Evolutionary conservation across 2,888 invertebrate genomes (phyloP).

Genomic region (Andrena marginata): DNA sequence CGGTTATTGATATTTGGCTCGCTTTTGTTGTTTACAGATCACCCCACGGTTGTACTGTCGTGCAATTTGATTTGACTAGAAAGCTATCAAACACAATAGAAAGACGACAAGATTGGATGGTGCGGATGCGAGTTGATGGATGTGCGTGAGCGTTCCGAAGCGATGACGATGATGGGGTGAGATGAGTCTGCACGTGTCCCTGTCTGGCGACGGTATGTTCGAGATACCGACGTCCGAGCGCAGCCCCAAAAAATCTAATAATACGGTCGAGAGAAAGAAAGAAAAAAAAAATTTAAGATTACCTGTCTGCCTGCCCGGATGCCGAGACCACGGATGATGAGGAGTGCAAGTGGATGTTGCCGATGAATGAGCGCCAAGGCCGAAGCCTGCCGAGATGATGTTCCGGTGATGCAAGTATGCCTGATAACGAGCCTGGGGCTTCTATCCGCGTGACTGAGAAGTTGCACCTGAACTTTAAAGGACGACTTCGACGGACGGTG

Average conservation of each 20-base stretch:
- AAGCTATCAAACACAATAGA: conserved; percentile 84
- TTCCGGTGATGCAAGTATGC: conserved; percentile 74
- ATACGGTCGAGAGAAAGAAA: conserved; percentile 60
- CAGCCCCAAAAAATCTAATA: conserved; percentile 58
- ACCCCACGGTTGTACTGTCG: conserved; percentile 83
- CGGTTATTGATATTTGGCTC: conserved; percentile 78
- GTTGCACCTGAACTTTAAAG: conserved; percentile 59
- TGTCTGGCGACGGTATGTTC: conserved; percentile 76
- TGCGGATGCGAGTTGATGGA: conserved; percentile 84
- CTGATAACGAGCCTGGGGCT: conserved; percentile 70
- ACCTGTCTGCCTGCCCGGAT: conserved; percentile 73
- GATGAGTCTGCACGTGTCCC: conserved; percentile 81
- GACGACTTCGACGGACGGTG: conserved; percentile 70
- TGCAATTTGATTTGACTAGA: conserved; percentile 84
- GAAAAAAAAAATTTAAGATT: conserved; percentile 50
- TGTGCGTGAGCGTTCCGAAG: conserved; percentile 83
- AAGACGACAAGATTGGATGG: conserved; percentile 85
- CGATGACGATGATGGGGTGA: conserved; percentile 75
- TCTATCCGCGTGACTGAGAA: conserved; percentile 72
- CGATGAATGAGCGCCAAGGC: conserved; percentile 75
- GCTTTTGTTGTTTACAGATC: conserved; percentile 84
- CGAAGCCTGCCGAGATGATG: conserved; percentile 66
- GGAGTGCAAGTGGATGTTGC: conserved; percentile 79
- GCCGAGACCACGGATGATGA: conserved; percentile 75
- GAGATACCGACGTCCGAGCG: conserved; percentile 65